Evolutionary conservation across 2,113 vertebrate genomes (phyloP).

Genomic region (Scatophagus argus): DNA sequence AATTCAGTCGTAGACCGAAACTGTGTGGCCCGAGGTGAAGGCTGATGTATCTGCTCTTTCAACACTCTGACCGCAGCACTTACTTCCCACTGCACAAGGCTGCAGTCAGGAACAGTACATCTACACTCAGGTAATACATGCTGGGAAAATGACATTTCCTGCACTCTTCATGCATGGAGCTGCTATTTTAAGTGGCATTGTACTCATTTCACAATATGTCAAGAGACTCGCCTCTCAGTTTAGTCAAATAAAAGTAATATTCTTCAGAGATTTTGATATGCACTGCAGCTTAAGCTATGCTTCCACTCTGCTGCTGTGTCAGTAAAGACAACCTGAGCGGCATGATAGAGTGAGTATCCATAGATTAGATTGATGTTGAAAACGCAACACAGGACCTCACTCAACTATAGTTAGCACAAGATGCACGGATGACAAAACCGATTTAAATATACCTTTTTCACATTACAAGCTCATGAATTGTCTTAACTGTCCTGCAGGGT

Average conservation of each 20-base stretch:
- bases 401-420: background rate
- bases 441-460: slow-evolving; percentile 18
- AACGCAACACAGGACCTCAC: background rate
- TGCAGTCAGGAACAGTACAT: slow-evolving; percentile 13
- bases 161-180: background rate
- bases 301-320: background rate
- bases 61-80: slow-evolving; percentile 10
- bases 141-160: slow-evolving; percentile 3
- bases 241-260: slow-evolving; percentile 35
- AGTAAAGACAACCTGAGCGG: background rate
- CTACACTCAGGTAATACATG: slow-evolving; percentile 25
- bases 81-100: slow-evolving; percentile 11
- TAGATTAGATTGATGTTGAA: slow-evolving; percentile 1
- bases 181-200: slow-evolving; percentile 23
- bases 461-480: background rate
- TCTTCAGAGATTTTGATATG: slow-evolving; percentile 16
- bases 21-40: slow-evolving; percentile 25
- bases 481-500: slow-evolving; percentile 1
- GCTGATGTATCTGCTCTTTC: background rate
- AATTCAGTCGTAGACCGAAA: slow-evolving; percentile 9
- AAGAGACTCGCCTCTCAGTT: slow-evolving; percentile 26
- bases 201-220: slow-evolving; percentile 29
- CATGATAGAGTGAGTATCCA: background rate
- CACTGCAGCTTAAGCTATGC: background rate
- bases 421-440: background rate